Evolutionary conservation across 2,888 invertebrate species (phyloP).

Genomic region (Eupsilia transversa): DNA sequence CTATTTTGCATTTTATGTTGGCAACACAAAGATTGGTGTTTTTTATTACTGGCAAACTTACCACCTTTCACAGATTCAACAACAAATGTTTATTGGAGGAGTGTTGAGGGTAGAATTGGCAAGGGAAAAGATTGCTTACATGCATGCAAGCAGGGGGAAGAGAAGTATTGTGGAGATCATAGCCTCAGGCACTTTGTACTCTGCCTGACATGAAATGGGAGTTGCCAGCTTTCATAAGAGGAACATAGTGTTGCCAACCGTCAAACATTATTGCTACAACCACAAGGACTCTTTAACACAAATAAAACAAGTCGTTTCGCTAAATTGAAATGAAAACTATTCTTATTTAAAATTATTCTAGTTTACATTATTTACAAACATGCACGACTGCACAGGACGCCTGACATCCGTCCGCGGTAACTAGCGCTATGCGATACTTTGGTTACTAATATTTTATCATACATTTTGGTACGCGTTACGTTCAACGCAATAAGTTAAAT

Average conservation of each 20-base stretch:
- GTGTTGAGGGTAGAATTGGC: background rate
- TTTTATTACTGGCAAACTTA: slow-evolving; percentile 39
- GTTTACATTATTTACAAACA: slow-evolving; percentile 74
- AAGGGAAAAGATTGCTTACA: background rate
- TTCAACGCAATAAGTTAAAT: slow-evolving; percentile 67
- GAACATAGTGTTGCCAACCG: slow-evolving; percentile 40
- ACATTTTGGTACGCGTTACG: slow-evolving; percentile 74
- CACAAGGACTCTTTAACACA: slow-evolving; percentile 57
- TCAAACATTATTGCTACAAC: slow-evolving; percentile 46
- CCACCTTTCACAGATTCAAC: slow-evolving; percentile 6
- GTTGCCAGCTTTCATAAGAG: slow-evolving; percentile 36
- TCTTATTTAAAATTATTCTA: slow-evolving; percentile 71
- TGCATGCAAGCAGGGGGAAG: slow-evolving; percentile 21
- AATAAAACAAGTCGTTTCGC: slow-evolving; percentile 65
- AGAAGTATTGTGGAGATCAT: slow-evolving; percentile 34
- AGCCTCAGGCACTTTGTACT: slow-evolving; percentile 27
- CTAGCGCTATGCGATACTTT: slow-evolving; percentile 75
- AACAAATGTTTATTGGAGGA: background rate
- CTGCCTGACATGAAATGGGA: slow-evolving; percentile 26
- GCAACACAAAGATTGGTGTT: slow-evolving; percentile 42
- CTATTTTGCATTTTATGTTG: slow-evolving; percentile 51
- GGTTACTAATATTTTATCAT: slow-evolving; percentile 75
- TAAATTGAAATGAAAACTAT: slow-evolving; percentile 67
- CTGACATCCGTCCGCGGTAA: slow-evolving; percentile 68
- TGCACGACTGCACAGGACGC: slow-evolving; percentile 59